Evolutionary conservation across 1,140 invertebrate species (phyloP).

Genomic region (Pollicipes pollicipes): DNA sequence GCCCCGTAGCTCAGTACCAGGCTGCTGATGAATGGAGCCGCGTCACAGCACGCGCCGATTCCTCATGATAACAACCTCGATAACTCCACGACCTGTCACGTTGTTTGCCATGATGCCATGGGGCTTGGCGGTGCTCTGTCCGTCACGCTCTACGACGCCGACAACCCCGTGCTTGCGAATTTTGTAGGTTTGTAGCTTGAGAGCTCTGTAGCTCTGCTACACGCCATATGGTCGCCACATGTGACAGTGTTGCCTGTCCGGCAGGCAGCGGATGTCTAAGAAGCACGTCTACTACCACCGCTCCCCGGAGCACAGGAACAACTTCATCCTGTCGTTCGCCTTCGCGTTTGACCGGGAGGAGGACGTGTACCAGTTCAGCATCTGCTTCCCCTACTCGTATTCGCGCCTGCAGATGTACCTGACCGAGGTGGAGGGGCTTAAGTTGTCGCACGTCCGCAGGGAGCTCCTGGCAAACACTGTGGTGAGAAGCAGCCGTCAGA

Average conservation of each 20-base stretch:
- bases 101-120: too few relatives aligned
- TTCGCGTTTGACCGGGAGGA: conserved; percentile 86
- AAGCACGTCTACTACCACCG: conserved; percentile 83
- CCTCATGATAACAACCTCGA: too few relatives aligned
- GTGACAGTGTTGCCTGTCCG: conserved; percentile 11
- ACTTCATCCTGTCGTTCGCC: conserved; percentile 82
- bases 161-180: too few relatives aligned
- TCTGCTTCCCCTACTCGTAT: conserved; percentile 88
- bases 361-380: conserved; percentile 80
- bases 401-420: conserved; percentile 69
- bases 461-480: conserved; percentile 49
- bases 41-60: too few relatives aligned
- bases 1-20: too few relatives aligned
- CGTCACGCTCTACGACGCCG: too few relatives aligned
- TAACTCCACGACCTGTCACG: too few relatives aligned
- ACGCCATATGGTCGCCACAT: too few relatives aligned
- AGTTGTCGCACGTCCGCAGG: conserved; percentile 39
- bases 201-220: too few relatives aligned
- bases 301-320: conserved; percentile 70
- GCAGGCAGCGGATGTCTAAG: conserved; percentile 63
- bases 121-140: too few relatives aligned
- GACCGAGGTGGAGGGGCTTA: conserved; percentile 47
- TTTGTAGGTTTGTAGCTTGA: too few relatives aligned
- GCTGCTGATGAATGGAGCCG: too few relatives aligned
- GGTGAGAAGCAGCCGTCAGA: conserved; percentile 31